Evolutionary conservation across 2,888 invertebrate species (phyloP).

Genomic region (Scelioninae gen. 1): DNA sequence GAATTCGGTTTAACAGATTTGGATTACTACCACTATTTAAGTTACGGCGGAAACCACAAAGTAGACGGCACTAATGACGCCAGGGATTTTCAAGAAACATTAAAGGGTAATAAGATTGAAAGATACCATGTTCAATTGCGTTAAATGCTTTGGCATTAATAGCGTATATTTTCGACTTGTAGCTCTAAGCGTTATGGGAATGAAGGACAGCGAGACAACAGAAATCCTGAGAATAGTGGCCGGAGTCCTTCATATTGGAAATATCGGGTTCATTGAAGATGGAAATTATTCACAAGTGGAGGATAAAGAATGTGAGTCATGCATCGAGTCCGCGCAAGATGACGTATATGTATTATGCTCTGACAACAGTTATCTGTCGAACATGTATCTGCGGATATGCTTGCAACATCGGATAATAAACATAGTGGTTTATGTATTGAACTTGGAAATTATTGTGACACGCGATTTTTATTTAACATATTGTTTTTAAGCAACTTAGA

Average conservation of each 20-base stretch:
- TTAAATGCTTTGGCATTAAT: constrained; percentile 30
- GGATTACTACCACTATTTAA: constrained; percentile 87
- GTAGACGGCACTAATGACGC: constrained; percentile 88
- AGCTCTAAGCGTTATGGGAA: constrained; percentile 88
- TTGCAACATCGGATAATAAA: neutral
- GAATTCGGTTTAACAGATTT: constrained; percentile 86
- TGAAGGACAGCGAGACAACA: constrained; percentile 85
- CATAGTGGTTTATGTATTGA: constrained; percentile 1
- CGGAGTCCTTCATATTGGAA: too few species aligned
- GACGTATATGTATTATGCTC: constrained; percentile 22
- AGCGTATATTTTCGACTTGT: constrained; percentile 63
- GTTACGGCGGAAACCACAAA: constrained; percentile 86
- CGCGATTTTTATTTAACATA: neutral
- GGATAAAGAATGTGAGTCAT: constrained; percentile 86
- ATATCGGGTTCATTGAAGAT: too few species aligned
- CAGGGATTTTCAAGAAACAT: constrained; percentile 87
- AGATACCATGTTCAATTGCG: constrained; percentile 16
- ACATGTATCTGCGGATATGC: constrained; percentile 22
- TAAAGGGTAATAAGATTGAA: constrained; percentile 82
- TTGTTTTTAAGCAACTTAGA: neutral
- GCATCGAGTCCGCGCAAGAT: constrained; percentile 11
- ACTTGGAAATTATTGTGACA: neutral
- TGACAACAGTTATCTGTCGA: neutral
- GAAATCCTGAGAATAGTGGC: constrained; percentile 86
- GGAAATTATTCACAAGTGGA: constrained; percentile 86